Evolutionary conservation across 2,113 vertebrate species (phyloP).

Genomic region (Vireo altiloquus): DNA sequence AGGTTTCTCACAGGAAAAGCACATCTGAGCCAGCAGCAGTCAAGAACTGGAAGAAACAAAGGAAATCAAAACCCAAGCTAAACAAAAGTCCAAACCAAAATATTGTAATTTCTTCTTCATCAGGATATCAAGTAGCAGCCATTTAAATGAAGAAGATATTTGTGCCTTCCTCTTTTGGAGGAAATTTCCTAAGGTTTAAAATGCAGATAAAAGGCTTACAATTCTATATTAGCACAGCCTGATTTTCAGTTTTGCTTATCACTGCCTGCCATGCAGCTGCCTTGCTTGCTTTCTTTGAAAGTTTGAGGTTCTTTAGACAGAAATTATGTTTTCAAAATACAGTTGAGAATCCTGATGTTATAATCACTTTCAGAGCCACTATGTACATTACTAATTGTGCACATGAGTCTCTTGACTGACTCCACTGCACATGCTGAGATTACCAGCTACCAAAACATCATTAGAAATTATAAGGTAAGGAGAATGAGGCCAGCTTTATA

Average conservation of each 20-base stretch:
- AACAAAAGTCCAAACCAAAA: background rate
- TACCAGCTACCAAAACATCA: conserved; percentile 39
- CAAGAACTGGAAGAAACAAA: background rate
- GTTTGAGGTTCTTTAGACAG: conserved; percentile 38
- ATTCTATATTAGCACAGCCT: background rate
- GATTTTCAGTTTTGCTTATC: conserved; percentile 55
- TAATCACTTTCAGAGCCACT: background rate
- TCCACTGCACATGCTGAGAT: background rate
- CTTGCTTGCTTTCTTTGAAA: conserved; percentile 21
- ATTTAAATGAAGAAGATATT: conserved; percentile 21
- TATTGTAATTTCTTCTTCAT: background rate
- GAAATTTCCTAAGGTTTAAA: conserved; percentile 17
- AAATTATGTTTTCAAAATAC: conserved; percentile 51
- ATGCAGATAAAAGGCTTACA: conserved; percentile 13
- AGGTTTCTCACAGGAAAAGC: conserved; percentile 15
- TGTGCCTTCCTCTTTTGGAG: background rate
- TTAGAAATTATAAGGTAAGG: conserved; percentile 22
- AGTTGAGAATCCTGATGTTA: conserved; percentile 7
- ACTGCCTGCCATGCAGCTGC: conserved; percentile 37
- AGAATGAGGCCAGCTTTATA: background rate
- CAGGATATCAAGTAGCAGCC: background rate
- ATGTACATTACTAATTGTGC: conserved; percentile 22
- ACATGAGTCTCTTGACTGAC: background rate
- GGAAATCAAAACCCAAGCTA: background rate
- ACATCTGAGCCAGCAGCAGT: background rate